Base-by-base conservation (phyloP, 2,888 invertebrate genomes). In the Epirrhoe alternata region DNA sequence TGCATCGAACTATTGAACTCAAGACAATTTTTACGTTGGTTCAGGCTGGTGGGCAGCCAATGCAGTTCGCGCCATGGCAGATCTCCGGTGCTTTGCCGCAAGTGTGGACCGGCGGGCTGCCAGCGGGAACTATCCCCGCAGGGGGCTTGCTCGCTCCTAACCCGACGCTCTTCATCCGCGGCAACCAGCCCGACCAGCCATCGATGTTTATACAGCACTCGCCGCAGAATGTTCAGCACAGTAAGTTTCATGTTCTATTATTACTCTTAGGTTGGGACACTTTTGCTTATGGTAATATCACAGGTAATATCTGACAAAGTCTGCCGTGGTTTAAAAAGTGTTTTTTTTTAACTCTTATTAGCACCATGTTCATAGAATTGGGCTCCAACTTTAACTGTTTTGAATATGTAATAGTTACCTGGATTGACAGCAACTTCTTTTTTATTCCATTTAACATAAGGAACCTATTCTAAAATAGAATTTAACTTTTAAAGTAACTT, bases 141-240 rank as follows among this genome's bases (percentile, higher is more conserved):
- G 95, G 92, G 2, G 89, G 90, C 0, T 94, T 96, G 0, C 87
- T 97, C 5, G 95, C 96, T 0, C 96, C 96, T 14, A 97, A 97
- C 89, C 97, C 96, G 6, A 97, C 68, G 50, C 68, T 97, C 78
- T 96, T 97, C 85, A 97, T 98, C 73, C 90, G 97, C 49, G 97
- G 97, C 17, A 94, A 96, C 0, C 97, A 97, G 81, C 95, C 96
- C 1, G 97, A 97, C 82, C 90, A 94, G 0, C 79, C 83, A 10
- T 95, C 96, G 38, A 97, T 98, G 97, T 97, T 97, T 83, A 97
- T 98, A 76, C 97, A 96, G 77, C 95, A 95, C 74, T 96, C 96
- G 74, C 97, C 97, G 12, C 95, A 96, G 73, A 92, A 77, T 66
- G 77, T 90, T 1, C 92, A 85, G 79, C 95, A 74, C 77, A 89